Base-by-base conservation (phyloP, 1,140 invertebrate species). In the Ceratosolen fusciceps region DNA sequence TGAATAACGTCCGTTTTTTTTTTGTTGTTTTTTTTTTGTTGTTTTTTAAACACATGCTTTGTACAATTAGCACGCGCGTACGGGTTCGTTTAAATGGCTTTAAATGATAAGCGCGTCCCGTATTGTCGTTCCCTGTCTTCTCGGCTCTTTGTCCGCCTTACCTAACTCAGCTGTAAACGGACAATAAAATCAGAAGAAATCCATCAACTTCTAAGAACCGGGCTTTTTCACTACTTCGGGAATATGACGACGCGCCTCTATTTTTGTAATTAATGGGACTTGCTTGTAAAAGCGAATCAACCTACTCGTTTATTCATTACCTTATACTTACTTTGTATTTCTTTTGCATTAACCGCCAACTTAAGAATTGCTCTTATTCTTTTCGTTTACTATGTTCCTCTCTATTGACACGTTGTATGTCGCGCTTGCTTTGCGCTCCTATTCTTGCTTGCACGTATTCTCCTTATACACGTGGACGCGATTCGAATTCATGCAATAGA, bases 141-240 rank as follows among this genome's bases (percentile, higher is more conserved):
- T 60, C 29, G 3, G 24, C 43, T 67, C 47, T 70, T 47, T 47
- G 43, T n/a, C 24, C 14, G 24, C 10, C 2, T 24, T 77, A 77
- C n/a, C 52, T 56, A 77, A 77, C 75, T 4, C 34, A 39, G 49
- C 19, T 31, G 8, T 58, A 56, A 77, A 58, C 24, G 58, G 12
- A 19, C 9, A 14, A 37, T 77, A 77, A 77, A 56, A 26, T 52
- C 29, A 47, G 31, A n/a, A n/a, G n/a, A 54, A 43, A 70, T 77
- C 58, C 56, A 70, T 77, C 29, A 77, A 34, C 70, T 77, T 77
- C 65, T 39, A 70, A 58, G 65, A 77, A 77, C 47, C 49, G 7
- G 0, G 8, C 26, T 14, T 67, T 34, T 68, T 24, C 52, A 26
- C n/a, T 43, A n/a, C n/a, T 70, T 77, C 75, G 58, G 70, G 75